These are phyloP conservation scores for Pituophis catenifer DNA, from an alignment of 2,113 vertebrate species.

Conservation along the genomic window DNA sequence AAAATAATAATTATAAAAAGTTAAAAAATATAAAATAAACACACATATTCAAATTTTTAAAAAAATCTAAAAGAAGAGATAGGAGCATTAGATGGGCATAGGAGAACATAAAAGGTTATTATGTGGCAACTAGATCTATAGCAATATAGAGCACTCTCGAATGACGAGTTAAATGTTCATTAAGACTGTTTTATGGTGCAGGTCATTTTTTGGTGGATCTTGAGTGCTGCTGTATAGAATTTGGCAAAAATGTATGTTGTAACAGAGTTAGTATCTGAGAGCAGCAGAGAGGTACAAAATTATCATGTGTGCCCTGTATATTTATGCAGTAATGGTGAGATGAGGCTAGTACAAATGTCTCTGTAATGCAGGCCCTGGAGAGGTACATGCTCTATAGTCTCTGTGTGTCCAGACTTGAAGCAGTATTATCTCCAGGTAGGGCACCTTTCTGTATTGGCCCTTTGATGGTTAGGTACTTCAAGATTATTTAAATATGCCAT, in stretches of 20 bases:
- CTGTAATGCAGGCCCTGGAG: background rate
- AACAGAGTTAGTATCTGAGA: background rate
- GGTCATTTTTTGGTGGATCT: background rate
- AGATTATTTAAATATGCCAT: background rate
- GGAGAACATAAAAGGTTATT: background rate
- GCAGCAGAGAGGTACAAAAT: background rate
- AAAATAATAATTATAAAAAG: background rate
- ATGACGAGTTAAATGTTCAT: background rate
- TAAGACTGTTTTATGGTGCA: background rate
- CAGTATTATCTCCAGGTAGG: background rate
- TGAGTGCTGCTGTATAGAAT: background rate
- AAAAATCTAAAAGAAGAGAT: background rate
- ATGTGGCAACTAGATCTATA: background rate
- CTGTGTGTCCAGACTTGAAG: background rate
- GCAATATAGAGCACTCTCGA: background rate
- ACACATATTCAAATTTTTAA: background rate
- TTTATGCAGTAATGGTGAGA: background rate
- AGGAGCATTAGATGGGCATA: background rate
- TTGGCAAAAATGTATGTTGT: background rate
- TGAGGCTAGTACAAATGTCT: background rate
- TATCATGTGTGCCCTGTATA: background rate
- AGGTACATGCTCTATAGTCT: background rate
- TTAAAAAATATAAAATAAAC: background rate
- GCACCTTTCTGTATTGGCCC: background rate
- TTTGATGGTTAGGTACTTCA: background rate